These are phyloP conservation scores for Stenichneumon culpator DNA, from an alignment of 2,888 invertebrate species.

Conservation along the genomic window DNA sequence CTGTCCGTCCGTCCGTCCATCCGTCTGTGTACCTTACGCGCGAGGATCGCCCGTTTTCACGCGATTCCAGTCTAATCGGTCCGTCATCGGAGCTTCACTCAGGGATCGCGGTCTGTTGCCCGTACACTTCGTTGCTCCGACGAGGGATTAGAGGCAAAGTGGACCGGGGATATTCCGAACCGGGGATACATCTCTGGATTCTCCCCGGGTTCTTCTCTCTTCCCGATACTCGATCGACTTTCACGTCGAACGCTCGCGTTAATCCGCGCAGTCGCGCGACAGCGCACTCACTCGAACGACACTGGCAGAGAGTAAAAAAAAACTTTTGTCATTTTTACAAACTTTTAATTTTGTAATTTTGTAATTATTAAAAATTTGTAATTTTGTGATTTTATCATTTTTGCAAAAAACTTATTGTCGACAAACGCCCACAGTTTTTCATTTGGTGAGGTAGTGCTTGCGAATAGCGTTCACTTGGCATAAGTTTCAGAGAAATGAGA, in stretches of 20 bases:
- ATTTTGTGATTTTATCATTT: no score
- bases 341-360: no score
- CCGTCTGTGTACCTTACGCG: conserved; percentile 38
- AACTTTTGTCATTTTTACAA: no score
- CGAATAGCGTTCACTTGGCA: no score
- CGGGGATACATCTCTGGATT: not conserved
- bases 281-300: no score
- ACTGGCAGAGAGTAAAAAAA: no score
- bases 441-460: no score
- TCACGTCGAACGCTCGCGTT: not conserved
- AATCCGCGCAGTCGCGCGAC: not conserved
- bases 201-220: not conserved
- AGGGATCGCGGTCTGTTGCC: conserved; percentile 15
- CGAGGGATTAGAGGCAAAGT: conserved; percentile 50
- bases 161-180: conserved; percentile 12
- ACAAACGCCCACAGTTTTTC: no score
- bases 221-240: not conserved
- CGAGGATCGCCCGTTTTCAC: conserved; percentile 56
- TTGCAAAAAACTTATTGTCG: no score
- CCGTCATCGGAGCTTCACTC: conserved; percentile 57
- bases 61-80: conserved; percentile 61
- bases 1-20: conserved; percentile 16
- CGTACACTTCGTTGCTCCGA: conserved; percentile 19
- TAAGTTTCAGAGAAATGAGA: no score
- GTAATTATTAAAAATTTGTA: no score